A percentile compares a stretch with the other conserved stretches of the same genome.
Evolutionary conservation across 2,797 vertebrate species (phyloP).

Genomic region (Neostethus bicornis): DNA sequence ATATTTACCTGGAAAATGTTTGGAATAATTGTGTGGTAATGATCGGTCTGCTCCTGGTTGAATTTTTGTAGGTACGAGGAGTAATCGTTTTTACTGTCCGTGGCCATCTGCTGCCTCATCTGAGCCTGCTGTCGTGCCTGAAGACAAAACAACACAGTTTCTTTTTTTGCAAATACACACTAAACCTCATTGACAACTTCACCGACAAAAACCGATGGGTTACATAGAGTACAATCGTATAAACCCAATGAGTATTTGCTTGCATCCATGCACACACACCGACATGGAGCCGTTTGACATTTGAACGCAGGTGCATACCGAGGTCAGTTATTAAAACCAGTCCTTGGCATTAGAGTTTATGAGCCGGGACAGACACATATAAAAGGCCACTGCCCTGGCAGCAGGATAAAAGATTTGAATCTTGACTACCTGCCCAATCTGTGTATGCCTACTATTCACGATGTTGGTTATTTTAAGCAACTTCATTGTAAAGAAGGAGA

Average conservation of each 20-base stretch:
- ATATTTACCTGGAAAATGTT: slow-evolving; percentile 87
- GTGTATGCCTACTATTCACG: slow-evolving; percentile 33
- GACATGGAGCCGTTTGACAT: slow-evolving; percentile 35
- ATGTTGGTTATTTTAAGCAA: slow-evolving; percentile 60
- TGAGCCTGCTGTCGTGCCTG: slow-evolving; percentile 90
- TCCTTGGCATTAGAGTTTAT: slow-evolving; percentile 21
- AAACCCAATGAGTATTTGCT: slow-evolving; percentile 27
- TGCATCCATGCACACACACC: slow-evolving; percentile 22
- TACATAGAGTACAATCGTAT: slow-evolving; percentile 16
- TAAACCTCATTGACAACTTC: slow-evolving; percentile 13
- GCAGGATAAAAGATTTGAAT: slow-evolving; percentile 39
- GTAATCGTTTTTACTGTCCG: slow-evolving; percentile 94
- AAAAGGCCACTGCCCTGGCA: slow-evolving; percentile 17
- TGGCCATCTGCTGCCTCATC: slow-evolving; percentile 92
- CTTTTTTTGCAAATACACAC: slow-evolving; percentile 23
- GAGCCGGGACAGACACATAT: slow-evolving; percentile 44
- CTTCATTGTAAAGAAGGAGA: slow-evolving; percentile 36
- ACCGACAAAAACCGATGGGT: slow-evolving; percentile 38
- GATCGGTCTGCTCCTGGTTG: slow-evolving; percentile 95
- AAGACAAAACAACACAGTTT: slow-evolving; percentile 29
- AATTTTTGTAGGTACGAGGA: slow-evolving; percentile 90
- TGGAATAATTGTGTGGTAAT: slow-evolving; percentile 93
- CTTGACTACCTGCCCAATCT: slow-evolving; percentile 39
- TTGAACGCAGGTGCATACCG: slow-evolving; percentile 45
- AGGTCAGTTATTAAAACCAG: slow-evolving; percentile 20